Conservation (phyloP, 2,888 invertebrate genomes). For the Xestia ashworthii region DNA sequence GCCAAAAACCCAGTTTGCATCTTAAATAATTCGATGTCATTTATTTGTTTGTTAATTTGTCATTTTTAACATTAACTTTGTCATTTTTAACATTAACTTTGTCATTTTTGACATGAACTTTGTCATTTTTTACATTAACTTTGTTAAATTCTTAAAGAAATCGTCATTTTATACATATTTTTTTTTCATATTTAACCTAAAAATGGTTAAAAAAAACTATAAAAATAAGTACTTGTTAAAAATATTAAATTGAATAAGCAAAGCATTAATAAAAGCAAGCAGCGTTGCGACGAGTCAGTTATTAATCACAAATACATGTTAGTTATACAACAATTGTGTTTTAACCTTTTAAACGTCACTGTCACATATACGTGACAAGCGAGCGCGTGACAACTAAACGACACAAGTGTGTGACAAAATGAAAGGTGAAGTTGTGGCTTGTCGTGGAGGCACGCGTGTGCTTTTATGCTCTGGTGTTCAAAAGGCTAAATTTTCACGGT, state of each 20-base stretch:
- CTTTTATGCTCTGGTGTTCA: too few relatives aligned
- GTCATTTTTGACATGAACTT: background rate
- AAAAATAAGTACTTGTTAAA: background rate
- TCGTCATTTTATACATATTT: background rate
- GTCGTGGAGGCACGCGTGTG: too few relatives aligned
- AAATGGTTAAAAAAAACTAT: background rate
- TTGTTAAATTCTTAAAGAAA: background rate
- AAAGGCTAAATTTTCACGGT: too few relatives aligned
- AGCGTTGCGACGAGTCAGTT: background rate
- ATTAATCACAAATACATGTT: background rate
- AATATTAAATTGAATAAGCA: slow-evolving; percentile 16
- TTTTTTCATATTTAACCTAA: background rate
- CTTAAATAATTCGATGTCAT: background rate
- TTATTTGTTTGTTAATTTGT: background rate
- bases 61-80: background rate
- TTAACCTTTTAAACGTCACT: too few relatives aligned
- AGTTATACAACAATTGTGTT: background rate
- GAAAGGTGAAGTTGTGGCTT: too few relatives aligned
- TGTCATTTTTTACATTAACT: too few relatives aligned
- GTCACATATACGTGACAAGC: too few relatives aligned
- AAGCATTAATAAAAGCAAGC: slow-evolving; percentile 53
- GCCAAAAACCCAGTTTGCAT: background rate
- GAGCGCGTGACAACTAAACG: too few relatives aligned
- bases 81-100: background rate
- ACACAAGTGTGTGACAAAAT: too few relatives aligned